A percentile compares a stretch with the other conserved stretches of the same genome.
Conservation (phyloP, 1,140 invertebrate species). For the Euura saliciscinereae region DNA sequence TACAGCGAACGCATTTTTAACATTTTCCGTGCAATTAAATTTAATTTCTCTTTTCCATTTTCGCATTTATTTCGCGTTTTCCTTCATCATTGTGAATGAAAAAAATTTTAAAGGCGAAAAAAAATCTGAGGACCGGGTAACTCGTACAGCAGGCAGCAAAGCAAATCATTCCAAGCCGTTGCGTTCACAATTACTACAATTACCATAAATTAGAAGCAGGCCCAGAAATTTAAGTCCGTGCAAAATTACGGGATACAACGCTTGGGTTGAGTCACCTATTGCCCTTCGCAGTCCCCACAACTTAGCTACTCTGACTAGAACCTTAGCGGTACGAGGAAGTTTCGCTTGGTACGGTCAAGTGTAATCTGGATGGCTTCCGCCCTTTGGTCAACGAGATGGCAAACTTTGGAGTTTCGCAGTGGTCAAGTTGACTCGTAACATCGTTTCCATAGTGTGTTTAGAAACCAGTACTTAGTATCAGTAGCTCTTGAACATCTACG, state of each 20-base stretch:
- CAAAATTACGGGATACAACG: neutral
- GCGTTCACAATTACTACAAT: neutral
- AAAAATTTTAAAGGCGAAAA: too few species aligned
- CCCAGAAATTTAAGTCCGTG: neutral
- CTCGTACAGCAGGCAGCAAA: neutral
- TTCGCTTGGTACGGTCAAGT: neutral
- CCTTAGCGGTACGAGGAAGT: neutral
- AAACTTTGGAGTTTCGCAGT: conserved; percentile 5
- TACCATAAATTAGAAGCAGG: neutral
- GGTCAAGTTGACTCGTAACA: neutral
- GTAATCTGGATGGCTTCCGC: neutral
- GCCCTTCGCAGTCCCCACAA: neutral
- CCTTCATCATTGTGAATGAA: too few species aligned
- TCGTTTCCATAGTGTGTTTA: neutral
- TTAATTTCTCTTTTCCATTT: too few species aligned
- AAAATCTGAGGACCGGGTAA: neutral
- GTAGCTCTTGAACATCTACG: too few species aligned
- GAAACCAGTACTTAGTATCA: neutral
- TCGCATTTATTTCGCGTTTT: too few species aligned
- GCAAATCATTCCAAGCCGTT: neutral
- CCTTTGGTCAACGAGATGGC: neutral
- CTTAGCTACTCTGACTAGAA: neutral
- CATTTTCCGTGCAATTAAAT: too few species aligned
- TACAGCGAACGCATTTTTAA: too few species aligned
- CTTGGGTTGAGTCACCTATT: neutral